Evolutionary conservation across 2,797 vertebrate species (phyloP).

Genomic region (Spinus pinus): DNA sequence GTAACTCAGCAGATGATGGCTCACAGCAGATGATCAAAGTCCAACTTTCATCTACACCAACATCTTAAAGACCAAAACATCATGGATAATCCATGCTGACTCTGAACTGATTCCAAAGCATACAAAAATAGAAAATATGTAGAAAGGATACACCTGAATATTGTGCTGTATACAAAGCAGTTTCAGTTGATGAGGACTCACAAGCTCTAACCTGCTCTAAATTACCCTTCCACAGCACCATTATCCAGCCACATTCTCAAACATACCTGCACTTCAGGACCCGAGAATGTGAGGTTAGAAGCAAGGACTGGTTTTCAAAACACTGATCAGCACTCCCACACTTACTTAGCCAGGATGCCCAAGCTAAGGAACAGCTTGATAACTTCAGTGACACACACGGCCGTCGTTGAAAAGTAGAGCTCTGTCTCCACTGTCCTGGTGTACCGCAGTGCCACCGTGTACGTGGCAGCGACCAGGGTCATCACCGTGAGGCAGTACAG

Average conservation of each 20-base stretch:
- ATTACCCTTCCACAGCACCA: neutral
- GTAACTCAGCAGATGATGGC: neutral
- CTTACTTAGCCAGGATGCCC: slow-evolving; percentile 91
- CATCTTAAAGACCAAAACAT: neutral
- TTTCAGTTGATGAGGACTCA: neutral
- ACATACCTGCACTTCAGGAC: neutral
- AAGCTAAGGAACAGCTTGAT: slow-evolving; percentile 90
- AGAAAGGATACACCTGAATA: neutral
- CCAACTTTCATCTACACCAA: neutral
- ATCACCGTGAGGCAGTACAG: slow-evolving; percentile 94
- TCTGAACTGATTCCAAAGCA: slow-evolving; percentile 11
- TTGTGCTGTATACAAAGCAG: neutral
- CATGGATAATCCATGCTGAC: neutral
- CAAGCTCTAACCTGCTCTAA: neutral
- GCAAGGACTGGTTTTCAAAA: neutral
- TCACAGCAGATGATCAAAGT: neutral
- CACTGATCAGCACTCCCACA: slow-evolving; percentile 20
- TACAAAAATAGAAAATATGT: neutral
- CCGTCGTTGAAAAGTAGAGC: slow-evolving; percentile 92
- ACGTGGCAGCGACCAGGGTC: slow-evolving; percentile 92
- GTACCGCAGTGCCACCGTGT: slow-evolving; percentile 88
- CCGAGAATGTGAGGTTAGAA: neutral
- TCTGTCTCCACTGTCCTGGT: slow-evolving; percentile 84
- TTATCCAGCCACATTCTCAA: neutral
- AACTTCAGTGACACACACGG: slow-evolving; percentile 90